Percentiles rank a stretch among this genome's conserved stretches.
phyloP scores from a whole-genome alignment of 2,888 invertebrate genomes.

The Mesochorus sp. region DNA sequence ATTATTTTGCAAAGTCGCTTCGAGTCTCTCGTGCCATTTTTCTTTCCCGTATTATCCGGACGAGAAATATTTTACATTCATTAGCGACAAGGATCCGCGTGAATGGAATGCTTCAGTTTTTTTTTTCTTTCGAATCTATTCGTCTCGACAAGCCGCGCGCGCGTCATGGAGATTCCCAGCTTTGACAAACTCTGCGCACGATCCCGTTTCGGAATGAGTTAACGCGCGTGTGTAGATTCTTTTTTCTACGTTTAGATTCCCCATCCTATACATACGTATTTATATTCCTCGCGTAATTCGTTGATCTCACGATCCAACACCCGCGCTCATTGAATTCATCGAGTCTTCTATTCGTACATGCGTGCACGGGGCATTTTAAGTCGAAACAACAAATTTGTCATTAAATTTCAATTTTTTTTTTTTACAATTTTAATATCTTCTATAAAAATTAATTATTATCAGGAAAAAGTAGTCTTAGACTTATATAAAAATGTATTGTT shows the following conservation, averaged over 20 bases:
- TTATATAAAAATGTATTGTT: neutral
- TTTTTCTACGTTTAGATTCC: conserved; percentile 7
- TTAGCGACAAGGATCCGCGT: too few relatives aligned
- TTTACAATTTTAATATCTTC: too few relatives aligned
- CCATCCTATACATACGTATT: conserved; percentile 9
- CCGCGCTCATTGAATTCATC: neutral
- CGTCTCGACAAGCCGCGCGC: too few relatives aligned
- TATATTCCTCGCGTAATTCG: conserved; percentile 14
- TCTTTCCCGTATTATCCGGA: too few relatives aligned
- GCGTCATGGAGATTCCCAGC: too few relatives aligned
- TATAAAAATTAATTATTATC: neutral
- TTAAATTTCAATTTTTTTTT: neutral
- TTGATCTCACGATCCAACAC: neutral
- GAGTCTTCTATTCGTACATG: neutral
- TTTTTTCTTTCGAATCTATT: too few relatives aligned
- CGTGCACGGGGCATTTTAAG: neutral
- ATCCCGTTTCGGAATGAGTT: conserved; percentile 17
- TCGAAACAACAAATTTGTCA: neutral
- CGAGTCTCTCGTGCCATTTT: too few relatives aligned
- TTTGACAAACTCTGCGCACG: too few relatives aligned
- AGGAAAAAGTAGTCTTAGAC: neutral
- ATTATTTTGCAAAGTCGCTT: too few relatives aligned
- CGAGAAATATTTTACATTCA: too few relatives aligned
- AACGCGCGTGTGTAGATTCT: conserved; percentile 23
- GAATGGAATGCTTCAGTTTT: too few relatives aligned